These are phyloP conservation scores for Harpagifer antarcticus DNA, from an alignment of 2,797 vertebrate species.

Conservation along the genomic window DNA sequence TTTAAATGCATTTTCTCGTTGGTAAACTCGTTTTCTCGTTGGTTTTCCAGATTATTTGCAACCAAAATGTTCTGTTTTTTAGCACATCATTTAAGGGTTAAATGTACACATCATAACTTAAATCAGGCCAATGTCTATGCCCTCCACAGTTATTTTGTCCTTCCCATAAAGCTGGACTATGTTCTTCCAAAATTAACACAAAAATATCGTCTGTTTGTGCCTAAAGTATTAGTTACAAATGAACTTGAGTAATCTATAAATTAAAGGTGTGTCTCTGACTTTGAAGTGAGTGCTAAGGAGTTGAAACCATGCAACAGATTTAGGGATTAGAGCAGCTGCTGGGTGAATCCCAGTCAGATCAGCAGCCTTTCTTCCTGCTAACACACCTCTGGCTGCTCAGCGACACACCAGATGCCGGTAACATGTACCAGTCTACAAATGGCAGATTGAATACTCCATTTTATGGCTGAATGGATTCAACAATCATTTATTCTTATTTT, in stretches of 20 bases:
- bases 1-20: constrained; percentile 34
- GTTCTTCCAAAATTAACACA: background rate
- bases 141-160: background rate
- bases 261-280: constrained; percentile 31
- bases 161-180: background rate
- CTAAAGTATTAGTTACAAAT: background rate
- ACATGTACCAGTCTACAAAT: constrained; percentile 15
- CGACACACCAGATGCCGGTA: constrained; percentile 40
- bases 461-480: background rate
- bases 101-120: background rate
- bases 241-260: constrained; percentile 2
- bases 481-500: too few relatives aligned
- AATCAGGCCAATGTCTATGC: background rate
- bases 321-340: constrained; percentile 61
- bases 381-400: constrained; percentile 49
- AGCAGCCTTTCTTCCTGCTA: constrained; percentile 45
- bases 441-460: background rate
- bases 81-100: background rate
- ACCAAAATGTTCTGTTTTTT: constrained; percentile 4
- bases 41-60: constrained; percentile 37
- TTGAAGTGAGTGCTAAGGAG: constrained; percentile 43
- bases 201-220: background rate
- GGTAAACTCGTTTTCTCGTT: too few relatives aligned
- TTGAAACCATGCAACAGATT: constrained; percentile 54
- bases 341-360: constrained; percentile 47